Conservation (phyloP, 2,113 vertebrate genomes). For the Numida meleagris region DNA sequence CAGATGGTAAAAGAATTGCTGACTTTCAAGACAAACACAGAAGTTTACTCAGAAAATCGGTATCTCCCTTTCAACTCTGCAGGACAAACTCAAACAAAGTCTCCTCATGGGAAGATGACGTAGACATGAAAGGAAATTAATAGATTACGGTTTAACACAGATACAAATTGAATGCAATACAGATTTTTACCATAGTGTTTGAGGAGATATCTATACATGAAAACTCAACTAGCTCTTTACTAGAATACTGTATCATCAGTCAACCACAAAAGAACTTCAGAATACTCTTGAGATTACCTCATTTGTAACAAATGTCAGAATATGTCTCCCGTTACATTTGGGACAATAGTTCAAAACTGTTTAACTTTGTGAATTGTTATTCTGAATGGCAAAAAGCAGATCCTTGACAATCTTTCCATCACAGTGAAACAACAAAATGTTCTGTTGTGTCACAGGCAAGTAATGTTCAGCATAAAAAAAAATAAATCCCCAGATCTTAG, state of each 20-base stretch:
- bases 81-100: not conserved
- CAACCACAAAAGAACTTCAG: not conserved
- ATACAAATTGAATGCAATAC: not conserved
- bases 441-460: not conserved
- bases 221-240: not conserved
- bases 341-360: not conserved
- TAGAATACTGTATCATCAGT: not conserved
- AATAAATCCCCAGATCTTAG: not conserved
- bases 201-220: not conserved
- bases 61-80: not conserved
- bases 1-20: not conserved
- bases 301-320: not conserved
- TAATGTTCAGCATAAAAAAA: not conserved
- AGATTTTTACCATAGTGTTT: not conserved
- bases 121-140: not conserved
- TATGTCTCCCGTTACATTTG: not conserved
- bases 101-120: not conserved
- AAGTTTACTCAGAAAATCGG: not conserved
- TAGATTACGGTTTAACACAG: not conserved
- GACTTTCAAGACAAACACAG: not conserved
- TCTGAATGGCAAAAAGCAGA: not conserved
- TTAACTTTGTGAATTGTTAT: not conserved
- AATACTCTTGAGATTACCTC: not conserved
- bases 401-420: not conserved
- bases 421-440: not conserved